These are phyloP conservation scores for Halocaridina rubra DNA, from an alignment of 2,888 invertebrate genomes.

Conservation along the genomic window DNA sequence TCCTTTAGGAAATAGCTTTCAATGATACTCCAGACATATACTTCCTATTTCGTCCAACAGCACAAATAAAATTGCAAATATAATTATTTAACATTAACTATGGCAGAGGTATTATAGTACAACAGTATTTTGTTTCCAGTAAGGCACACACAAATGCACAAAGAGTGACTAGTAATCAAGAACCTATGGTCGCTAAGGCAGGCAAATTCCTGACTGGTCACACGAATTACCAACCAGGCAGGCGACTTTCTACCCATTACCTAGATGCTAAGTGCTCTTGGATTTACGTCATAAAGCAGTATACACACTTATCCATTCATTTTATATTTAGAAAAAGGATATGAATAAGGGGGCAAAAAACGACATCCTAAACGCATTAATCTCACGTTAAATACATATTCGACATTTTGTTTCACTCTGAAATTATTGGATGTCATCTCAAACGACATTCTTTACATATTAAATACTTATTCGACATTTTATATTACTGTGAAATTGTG, in stretches of 20 bases:
- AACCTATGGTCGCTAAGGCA: constrained; percentile 42
- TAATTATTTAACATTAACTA: not conserved
- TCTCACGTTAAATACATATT: no score
- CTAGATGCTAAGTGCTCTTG: not conserved
- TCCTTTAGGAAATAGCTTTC: no score
- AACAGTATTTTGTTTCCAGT: not conserved
- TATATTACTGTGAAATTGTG: no score
- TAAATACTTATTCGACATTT: no score
- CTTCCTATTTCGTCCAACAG: no score
- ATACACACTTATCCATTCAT: not conserved
- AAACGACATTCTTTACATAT: no score
- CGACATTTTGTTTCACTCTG: no score
- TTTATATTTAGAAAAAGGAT: not conserved
- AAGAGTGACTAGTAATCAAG: constrained; percentile 50
- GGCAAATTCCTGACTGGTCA: not conserved
- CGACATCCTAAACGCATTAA: not conserved
- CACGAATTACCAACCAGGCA: not conserved
- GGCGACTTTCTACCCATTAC: not conserved
- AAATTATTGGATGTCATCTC: no score
- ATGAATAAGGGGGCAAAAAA: not conserved
- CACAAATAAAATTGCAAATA: no score
- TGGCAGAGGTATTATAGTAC: not conserved
- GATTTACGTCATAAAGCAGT: not conserved
- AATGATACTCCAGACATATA: no score
- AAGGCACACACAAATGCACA: constrained; percentile 20